These are phyloP conservation scores for Tetanocera ferruginea DNA, from an alignment of 2,888 invertebrate species.

Conservation along the genomic window DNA sequence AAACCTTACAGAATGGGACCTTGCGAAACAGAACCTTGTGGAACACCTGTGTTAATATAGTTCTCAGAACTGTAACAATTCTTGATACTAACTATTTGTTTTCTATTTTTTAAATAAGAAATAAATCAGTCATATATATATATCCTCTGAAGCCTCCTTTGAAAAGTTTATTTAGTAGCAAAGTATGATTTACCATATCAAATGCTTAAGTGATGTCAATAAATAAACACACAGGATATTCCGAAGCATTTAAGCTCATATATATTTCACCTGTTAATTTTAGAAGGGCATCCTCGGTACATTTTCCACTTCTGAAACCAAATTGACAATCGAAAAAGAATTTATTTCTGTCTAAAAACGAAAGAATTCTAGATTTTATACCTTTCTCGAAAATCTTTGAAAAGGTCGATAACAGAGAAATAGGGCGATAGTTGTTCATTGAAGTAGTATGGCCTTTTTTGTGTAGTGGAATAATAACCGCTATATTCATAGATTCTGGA, in stretches of 20 bases:
- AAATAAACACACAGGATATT: too few relatives aligned
- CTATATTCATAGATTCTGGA: conserved; percentile 22
- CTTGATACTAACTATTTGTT: too few relatives aligned
- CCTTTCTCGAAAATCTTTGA: neutral
- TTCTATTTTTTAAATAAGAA: too few relatives aligned
- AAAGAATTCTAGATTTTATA: conserved; percentile 29
- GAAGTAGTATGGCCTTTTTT: conserved; percentile 28
- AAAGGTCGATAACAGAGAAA: neutral
- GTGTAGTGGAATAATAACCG: conserved; percentile 8
- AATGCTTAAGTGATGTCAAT: neutral
- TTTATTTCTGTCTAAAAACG: conserved; percentile 13
- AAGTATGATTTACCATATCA: conserved; percentile 4
- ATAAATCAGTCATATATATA: neutral
- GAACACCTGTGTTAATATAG: too few relatives aligned
- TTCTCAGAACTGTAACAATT: too few relatives aligned
- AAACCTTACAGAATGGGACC: too few relatives aligned
- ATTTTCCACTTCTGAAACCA: conserved; percentile 29
- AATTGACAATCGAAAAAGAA: conserved; percentile 30
- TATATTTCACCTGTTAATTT: neutral
- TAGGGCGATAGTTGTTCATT: neutral
- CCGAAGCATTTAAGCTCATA: too few relatives aligned
- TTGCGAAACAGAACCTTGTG: too few relatives aligned
- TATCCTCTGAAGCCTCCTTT: conserved; percentile 1
- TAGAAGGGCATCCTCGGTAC: neutral
- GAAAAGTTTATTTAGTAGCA: neutral